Percentiles rank a stretch among this genome's conserved stretches.
Evolutionary conservation across 2,888 invertebrate species (phyloP).

Genomic region (Eurytoma adleriae): DNA sequence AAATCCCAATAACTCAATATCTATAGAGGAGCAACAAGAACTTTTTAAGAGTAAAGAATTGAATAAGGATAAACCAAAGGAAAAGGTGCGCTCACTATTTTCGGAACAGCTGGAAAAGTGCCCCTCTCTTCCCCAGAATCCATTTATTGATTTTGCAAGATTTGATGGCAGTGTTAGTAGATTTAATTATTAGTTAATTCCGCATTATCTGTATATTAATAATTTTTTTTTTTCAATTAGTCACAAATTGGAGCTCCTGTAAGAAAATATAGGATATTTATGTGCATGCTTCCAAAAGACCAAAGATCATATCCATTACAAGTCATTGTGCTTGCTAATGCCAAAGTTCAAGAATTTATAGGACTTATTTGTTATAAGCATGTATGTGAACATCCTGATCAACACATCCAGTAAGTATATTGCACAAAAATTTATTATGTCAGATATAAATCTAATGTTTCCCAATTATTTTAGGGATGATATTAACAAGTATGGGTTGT

Average conservation of each 20-base stretch:
- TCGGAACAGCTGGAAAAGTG: constrained; percentile 87
- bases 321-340: constrained; percentile 87
- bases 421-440: neutral
- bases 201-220: constrained; percentile 15
- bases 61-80: constrained; percentile 62
- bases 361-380: constrained; percentile 94
- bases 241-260: constrained; percentile 87
- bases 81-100: constrained; percentile 80
- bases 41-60: constrained; percentile 79
- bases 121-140: constrained; percentile 88
- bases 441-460: constrained; percentile 4
- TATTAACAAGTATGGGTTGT: constrained; percentile 87
- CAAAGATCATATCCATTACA: constrained; percentile 90
- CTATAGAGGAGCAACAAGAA: constrained; percentile 80
- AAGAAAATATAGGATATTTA: constrained; percentile 92
- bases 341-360: constrained; percentile 93
- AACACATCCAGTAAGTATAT: constrained; percentile 72
- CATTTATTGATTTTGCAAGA: constrained; percentile 92
- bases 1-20: constrained; percentile 77
- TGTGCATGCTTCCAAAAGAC: constrained; percentile 90
- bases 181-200: constrained; percentile 14
- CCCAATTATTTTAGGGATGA: constrained; percentile 74
- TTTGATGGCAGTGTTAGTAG: constrained; percentile 87
- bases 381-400: constrained; percentile 74
- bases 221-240: constrained; percentile 59